Evolutionary conservation across 2,113 vertebrate species (phyloP).

Genomic region (Notechis scutatus): DNA sequence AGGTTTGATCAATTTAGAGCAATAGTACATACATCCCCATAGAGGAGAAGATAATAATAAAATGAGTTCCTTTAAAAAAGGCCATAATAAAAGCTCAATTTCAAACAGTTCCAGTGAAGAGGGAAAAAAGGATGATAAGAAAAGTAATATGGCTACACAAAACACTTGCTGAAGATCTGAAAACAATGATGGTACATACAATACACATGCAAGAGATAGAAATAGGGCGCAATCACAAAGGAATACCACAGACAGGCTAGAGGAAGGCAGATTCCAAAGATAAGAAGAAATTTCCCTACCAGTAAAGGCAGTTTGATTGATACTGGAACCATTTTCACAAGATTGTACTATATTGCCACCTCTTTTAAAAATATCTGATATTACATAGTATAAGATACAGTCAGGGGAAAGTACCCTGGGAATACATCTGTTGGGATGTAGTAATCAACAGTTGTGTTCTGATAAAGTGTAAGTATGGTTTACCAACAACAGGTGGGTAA

Average conservation of each 20-base stretch:
- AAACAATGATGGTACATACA: not conserved
- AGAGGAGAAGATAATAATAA: not conserved
- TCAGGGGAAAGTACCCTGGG: not conserved
- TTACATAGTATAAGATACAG: not conserved
- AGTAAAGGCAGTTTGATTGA: not conserved
- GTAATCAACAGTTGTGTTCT: not conserved
- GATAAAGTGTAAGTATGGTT: not conserved
- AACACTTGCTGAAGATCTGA: not conserved
- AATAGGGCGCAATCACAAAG: not conserved
- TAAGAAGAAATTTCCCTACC: not conserved
- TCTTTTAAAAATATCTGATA: not conserved
- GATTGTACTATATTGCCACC: not conserved
- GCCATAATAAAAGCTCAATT: not conserved
- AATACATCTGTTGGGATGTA: not conserved
- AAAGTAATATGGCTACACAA: not conserved
- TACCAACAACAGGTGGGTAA: not conserved
- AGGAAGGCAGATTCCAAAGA: not conserved
- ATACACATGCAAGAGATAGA: not conserved
- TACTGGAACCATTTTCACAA: not conserved
- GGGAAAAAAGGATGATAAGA: not conserved
- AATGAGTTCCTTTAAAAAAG: not conserved
- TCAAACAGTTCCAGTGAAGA: not conserved
- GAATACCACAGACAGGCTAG: not conserved
- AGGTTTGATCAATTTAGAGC: not conserved
- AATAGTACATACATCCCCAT: not conserved